phyloP scores from a whole-genome alignment of 2,797 vertebrate species.

The Euphonia xanthogaster region DNA sequence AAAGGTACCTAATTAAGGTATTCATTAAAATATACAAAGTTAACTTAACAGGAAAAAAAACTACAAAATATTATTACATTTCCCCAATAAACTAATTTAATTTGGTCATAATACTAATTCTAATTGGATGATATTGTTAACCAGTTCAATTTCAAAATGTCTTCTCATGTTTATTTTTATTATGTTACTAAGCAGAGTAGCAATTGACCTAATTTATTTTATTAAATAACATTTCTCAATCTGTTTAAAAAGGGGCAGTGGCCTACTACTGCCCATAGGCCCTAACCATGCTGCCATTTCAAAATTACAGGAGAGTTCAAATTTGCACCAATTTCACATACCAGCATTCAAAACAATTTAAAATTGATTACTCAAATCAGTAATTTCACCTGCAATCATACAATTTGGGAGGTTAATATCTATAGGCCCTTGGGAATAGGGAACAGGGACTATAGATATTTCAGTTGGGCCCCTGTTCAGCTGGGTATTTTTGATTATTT shows the following conservation, averaged over 20 bases:
- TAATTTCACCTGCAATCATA: not conserved
- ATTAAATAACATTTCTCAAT: constrained; percentile 54
- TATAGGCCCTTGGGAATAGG: accelerated
- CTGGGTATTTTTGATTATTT: not conserved
- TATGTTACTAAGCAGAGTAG: constrained; percentile 26
- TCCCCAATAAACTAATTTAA: constrained; percentile 62
- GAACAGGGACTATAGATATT: not conserved
- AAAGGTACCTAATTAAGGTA: constrained; percentile 66
- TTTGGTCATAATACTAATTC: constrained; percentile 47
- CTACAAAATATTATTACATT: constrained; percentile 39
- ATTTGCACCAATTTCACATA: not conserved
- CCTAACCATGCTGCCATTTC: accelerated
- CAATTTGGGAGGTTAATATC: not conserved
- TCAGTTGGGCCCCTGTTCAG: not conserved
- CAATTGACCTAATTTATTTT: constrained; percentile 53
- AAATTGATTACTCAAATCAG: not conserved
- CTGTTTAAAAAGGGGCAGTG: not conserved
- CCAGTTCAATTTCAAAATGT: constrained; percentile 60
- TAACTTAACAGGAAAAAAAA: constrained; percentile 43
- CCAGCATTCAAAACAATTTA: accelerated
- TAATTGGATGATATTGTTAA: constrained; percentile 70
- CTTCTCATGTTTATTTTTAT: constrained; percentile 63
- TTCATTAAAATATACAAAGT: constrained; percentile 63
- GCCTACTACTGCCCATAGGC: not conserved
- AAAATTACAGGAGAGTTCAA: not conserved